Percentiles rank a stretch among this genome's conserved stretches.
Evolutionary conservation across 2,113 vertebrate species (phyloP).

Genomic region (Forbesichthys papilliferus): DNA sequence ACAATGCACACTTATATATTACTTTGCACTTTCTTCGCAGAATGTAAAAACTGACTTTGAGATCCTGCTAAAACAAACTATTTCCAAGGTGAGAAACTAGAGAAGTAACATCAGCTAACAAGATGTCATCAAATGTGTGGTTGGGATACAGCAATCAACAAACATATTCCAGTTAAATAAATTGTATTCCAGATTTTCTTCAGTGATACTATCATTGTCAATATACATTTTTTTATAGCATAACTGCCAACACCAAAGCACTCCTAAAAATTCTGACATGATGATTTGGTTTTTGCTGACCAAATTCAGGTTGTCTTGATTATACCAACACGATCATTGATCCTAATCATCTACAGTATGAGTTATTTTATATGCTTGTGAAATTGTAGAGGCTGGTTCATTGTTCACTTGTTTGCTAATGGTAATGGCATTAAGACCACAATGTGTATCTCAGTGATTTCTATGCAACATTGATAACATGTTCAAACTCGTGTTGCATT

Average conservation of each 20-base stretch:
- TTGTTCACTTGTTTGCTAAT: constrained; percentile 66
- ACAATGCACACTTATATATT: constrained; percentile 42
- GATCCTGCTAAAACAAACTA: constrained; percentile 19
- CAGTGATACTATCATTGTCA: neutral
- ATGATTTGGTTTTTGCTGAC: constrained; percentile 15
- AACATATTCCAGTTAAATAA: neutral
- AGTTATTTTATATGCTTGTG: neutral
- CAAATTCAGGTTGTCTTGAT: constrained; percentile 15
- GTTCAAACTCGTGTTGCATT: constrained; percentile 17
- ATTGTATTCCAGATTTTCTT: too few relatives aligned
- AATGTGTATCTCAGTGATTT: constrained; percentile 78
- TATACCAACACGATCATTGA: neutral
- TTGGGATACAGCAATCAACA: neutral
- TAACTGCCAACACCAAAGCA: neutral
- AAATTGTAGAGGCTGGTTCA: constrained; percentile 23
- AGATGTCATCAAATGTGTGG: neutral
- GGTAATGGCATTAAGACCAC: constrained; percentile 75
- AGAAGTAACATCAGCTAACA: constrained; percentile 1
- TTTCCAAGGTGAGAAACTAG: constrained; percentile 18
- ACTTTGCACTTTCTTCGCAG: constrained; percentile 67
- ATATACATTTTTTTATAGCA: neutral
- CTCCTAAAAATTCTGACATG: constrained; percentile 5
- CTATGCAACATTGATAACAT: constrained; percentile 88
- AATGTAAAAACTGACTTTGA: constrained; percentile 54
- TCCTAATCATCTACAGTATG: too few relatives aligned